Percentiles rank a stretch among this genome's conserved stretches.
phyloP scores from a whole-genome alignment of 2,113 vertebrate species.

The Clupea harengus region DNA sequence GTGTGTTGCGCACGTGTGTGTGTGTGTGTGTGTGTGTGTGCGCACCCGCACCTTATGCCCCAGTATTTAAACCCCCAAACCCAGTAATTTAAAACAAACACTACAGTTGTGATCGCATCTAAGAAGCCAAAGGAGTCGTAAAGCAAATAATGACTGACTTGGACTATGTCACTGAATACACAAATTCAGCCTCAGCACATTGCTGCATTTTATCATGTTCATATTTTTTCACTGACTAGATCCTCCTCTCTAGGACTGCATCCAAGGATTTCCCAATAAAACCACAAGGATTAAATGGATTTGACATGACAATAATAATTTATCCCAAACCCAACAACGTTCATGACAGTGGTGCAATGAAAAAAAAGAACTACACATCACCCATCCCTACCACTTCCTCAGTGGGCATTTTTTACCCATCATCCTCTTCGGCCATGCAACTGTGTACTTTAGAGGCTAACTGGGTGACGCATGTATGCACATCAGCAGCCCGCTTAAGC shows the following conservation, averaged over 20 bases:
- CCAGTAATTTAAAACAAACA: neutral
- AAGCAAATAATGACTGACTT: neutral
- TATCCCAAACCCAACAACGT: neutral
- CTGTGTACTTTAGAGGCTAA: neutral
- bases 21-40: slow-evolving; percentile 14
- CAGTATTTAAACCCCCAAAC: neutral
- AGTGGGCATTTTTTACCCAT: neutral
- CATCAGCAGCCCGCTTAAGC: neutral
- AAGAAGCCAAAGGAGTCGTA: neutral
- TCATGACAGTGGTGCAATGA: neutral
- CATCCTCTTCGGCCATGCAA: neutral
- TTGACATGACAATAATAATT: slow-evolving; percentile 20
- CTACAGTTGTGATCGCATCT: neutral
- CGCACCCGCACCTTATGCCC: neutral
- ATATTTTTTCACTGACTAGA: neutral
- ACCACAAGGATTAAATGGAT: neutral
- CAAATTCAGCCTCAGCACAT: neutral
- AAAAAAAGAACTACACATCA: neutral
- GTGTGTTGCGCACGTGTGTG: slow-evolving; percentile 26
- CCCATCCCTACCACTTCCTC: neutral
- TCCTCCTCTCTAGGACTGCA: neutral
- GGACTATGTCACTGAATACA: neutral
- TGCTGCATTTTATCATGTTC: neutral
- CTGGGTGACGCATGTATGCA: neutral
- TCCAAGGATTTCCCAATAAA: neutral